These are phyloP conservation scores for Chaitophorus viminalis DNA, from an alignment of 2,888 invertebrate genomes.

Conservation along the genomic window DNA sequence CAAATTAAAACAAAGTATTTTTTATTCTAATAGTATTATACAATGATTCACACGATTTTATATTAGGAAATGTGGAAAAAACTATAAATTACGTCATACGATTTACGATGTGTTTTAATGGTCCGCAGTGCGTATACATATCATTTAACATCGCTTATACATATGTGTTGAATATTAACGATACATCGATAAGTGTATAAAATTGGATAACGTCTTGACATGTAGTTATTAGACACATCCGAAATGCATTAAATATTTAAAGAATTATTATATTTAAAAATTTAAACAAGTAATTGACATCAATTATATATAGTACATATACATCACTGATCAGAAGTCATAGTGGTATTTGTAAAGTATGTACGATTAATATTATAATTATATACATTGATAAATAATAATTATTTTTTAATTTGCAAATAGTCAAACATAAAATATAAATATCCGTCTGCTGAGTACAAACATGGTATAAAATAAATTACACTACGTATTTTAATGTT, in stretches of 20 bases:
- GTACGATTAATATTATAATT: not conserved
- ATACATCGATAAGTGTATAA: not conserved
- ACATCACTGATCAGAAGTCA: not conserved
- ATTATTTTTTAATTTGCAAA: not conserved
- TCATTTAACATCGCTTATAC: not conserved
- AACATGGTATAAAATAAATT: not conserved
- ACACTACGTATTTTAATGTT: not conserved
- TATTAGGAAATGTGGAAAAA: conserved; percentile 27
- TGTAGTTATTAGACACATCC: not conserved
- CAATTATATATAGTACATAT: not conserved
- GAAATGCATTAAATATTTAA: not conserved
- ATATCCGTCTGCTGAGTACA: not conserved
- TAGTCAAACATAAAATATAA: not conserved
- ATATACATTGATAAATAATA: not conserved
- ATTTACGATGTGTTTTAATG: conserved; percentile 8
- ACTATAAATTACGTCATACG: conserved; percentile 11
- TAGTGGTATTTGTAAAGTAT: not conserved
- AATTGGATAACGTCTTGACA: not conserved
- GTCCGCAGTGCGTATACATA: not conserved
- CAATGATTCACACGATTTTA: conserved; percentile 36
- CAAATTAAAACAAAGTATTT: conserved; percentile 6
- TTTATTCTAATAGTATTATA: not conserved
- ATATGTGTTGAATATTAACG: not conserved
- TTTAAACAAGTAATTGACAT: not conserved
- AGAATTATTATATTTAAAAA: not conserved